Evolutionary conservation across 1,140 invertebrate genomes (phyloP).

Genomic region (Conus ventricosus): DNA sequence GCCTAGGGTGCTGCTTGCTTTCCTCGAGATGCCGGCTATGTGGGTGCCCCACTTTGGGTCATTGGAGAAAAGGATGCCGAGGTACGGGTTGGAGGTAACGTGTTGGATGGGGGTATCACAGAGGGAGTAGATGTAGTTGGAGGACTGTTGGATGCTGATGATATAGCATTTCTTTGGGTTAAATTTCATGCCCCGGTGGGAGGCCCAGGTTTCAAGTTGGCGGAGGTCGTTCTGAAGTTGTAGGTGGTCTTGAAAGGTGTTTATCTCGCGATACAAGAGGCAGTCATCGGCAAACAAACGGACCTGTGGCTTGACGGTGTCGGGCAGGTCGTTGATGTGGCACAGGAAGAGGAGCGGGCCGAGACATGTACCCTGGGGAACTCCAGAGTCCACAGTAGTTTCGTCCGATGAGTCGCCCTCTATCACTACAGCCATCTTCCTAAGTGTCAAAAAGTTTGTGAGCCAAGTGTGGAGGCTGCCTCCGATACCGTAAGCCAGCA

Average conservation of each 20-base stretch:
- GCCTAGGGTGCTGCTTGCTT: constrained; percentile 40
- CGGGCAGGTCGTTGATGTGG: constrained; percentile 49
- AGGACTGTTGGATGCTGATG: constrained; percentile 27
- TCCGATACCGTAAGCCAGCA: no score
- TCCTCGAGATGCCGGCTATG: constrained; percentile 19
- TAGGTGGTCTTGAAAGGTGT: constrained; percentile 20
- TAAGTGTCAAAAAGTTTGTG: no score
- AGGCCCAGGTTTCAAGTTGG: constrained; percentile 12
- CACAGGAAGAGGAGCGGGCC: constrained; percentile 37
- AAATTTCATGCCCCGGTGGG: background rate
- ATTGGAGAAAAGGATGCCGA: constrained; percentile 41
- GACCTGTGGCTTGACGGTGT: constrained; percentile 15
- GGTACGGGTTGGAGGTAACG: constrained; percentile 39
- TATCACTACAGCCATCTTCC: background rate
- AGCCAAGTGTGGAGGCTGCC: no score
- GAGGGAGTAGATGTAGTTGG: constrained; percentile 38
- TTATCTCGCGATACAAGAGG: constrained; percentile 28
- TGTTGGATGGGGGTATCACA: constrained; percentile 37
- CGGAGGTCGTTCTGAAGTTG: constrained; percentile 18
- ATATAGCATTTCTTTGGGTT: constrained; percentile 24
- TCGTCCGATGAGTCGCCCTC: background rate
- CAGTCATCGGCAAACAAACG: constrained; percentile 45
- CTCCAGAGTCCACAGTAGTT: constrained; percentile 24
- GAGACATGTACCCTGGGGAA: constrained; percentile 22
- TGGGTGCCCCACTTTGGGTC: constrained; percentile 41